Conservation (phyloP, 2,888 invertebrate genomes). For the Mantis religiosa region DNA sequence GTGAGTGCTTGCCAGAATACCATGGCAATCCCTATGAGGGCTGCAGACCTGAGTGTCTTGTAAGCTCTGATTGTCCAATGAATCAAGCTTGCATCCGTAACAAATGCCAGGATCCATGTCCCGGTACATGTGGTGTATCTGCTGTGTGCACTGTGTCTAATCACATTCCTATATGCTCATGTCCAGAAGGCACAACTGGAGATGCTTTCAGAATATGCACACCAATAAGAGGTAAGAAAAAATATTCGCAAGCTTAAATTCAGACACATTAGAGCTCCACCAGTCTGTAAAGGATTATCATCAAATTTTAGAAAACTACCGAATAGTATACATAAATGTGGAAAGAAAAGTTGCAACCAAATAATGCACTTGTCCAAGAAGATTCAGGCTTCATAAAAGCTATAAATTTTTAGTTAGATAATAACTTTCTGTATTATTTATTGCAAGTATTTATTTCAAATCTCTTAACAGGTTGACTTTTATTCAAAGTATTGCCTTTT, state of each 20-base stretch:
- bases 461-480: too few species aligned
- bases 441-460: too few species aligned
- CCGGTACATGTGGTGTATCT: slow-evolving; percentile 35
- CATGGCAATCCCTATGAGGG: slow-evolving; percentile 44
- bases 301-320: too few species aligned
- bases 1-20: slow-evolving; percentile 48
- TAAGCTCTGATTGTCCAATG: slow-evolving; percentile 39
- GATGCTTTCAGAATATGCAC: slow-evolving; percentile 35
- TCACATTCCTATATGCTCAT: slow-evolving; percentile 38
- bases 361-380: too few species aligned
- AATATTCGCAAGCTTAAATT: background rate
- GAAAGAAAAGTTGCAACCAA: too few species aligned
- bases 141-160: slow-evolving; percentile 33
- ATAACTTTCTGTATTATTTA: too few species aligned
- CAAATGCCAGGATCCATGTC: slow-evolving; percentile 39
- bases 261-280: too few species aligned
- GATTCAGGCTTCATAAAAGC: too few species aligned
- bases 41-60: slow-evolving; percentile 58
- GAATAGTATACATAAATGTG: too few species aligned
- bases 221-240: slow-evolving; percentile 25
- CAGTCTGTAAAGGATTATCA: too few species aligned
- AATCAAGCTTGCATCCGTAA: slow-evolving; percentile 38
- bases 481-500: too few species aligned
- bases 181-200: slow-evolving; percentile 40
- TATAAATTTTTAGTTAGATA: too few species aligned